These are phyloP conservation scores for Peromyscus attwateri DNA, from an alignment of 2,797 vertebrate genomes.

Conservation along the genomic window DNA sequence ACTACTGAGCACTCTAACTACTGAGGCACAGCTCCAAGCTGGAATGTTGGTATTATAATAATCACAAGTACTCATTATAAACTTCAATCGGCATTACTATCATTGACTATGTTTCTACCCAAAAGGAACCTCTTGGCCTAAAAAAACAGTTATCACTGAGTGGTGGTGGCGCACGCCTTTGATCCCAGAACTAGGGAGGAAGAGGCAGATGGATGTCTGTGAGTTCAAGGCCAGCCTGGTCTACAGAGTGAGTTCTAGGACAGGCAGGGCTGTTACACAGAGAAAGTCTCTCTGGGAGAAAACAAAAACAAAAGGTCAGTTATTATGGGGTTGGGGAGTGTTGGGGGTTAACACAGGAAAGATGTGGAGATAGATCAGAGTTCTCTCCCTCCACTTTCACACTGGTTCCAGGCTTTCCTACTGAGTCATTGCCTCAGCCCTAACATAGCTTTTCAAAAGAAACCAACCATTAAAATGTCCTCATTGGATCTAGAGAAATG, in stretches of 20 bases:
- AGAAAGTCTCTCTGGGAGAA: not conserved
- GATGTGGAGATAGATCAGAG: not conserved
- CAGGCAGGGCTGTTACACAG: not conserved
- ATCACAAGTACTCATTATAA: not conserved
- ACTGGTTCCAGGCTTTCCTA: not conserved
- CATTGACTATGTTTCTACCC: not conserved
- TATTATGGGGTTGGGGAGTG: not conserved
- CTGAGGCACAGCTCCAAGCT: not conserved
- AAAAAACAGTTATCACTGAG: not conserved
- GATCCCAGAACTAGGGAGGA: not conserved
- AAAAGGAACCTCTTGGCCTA: not conserved
- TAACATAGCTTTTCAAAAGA: not conserved
- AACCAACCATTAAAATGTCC: not conserved
- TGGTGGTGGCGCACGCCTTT: not conserved
- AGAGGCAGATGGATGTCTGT: not conserved
- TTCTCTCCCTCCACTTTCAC: not conserved
- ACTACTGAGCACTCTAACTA: not conserved
- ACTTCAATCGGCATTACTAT: not conserved
- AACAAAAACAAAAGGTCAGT: not conserved
- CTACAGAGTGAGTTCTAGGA: not conserved
- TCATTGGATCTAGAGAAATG: not conserved
- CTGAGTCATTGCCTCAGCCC: not conserved
- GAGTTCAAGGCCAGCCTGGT: not conserved
- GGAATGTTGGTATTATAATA: not conserved
- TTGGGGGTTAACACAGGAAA: not conserved